Conservation (phyloP, 2,888 invertebrate genomes). For the Drosophila barbarae region DNA sequence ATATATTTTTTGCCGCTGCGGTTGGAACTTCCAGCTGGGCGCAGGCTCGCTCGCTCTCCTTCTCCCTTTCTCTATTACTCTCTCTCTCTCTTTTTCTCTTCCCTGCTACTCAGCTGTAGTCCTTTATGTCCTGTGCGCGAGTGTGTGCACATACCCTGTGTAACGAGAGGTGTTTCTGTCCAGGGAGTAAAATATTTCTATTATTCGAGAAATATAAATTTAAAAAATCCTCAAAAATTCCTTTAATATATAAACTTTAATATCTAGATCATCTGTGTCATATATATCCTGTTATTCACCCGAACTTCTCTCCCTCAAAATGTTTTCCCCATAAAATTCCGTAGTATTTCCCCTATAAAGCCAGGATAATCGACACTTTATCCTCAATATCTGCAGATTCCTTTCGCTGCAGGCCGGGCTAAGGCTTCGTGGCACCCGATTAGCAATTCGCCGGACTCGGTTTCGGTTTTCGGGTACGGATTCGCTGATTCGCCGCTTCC, state of each 20-base stretch:
- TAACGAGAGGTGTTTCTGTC: not conserved
- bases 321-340: not conserved
- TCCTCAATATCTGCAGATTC: not conserved
- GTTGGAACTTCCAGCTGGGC: constrained; percentile 65
- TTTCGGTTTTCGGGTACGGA: constrained; percentile 21
- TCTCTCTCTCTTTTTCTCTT: constrained; percentile 6
- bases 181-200: too few species aligned
- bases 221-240: too few species aligned
- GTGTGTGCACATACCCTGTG: constrained; percentile 13
- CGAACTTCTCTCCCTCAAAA: not conserved
- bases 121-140: constrained; percentile 10
- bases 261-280: too few species aligned
- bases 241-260: too few species aligned
- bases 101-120: constrained; percentile 56
- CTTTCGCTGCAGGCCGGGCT: constrained; percentile 11
- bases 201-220: too few species aligned
- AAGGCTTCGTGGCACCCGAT: constrained; percentile 21
- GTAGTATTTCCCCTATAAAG: not conserved
- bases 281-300: too few species aligned
- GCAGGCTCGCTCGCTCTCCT: constrained; percentile 28
- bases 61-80: not conserved
- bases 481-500: constrained; percentile 48
- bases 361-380: constrained; percentile 16
- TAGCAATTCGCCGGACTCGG: constrained; percentile 21
- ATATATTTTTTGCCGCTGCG: constrained; percentile 24